phyloP scores from a whole-genome alignment of 1,140 invertebrate species.

The Hesperophylax magnus region DNA sequence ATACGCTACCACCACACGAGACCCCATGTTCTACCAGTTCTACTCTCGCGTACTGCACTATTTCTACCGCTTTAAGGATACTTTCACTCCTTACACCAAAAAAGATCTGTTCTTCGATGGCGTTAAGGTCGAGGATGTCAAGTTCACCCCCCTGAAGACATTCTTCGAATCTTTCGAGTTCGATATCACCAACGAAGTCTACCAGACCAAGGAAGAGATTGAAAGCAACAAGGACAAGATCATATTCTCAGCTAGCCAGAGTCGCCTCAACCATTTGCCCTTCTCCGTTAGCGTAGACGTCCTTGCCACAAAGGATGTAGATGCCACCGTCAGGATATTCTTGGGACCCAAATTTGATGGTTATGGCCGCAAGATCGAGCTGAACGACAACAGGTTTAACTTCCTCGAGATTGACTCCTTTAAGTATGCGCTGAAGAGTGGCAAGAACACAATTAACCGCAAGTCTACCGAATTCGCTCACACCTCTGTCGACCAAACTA shows the following conservation, averaged over 20 bases:
- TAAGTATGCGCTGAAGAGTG: conserved; percentile 73
- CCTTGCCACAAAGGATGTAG: conserved; percentile 43
- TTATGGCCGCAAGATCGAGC: conserved; percentile 70
- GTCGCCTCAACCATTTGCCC: conserved; percentile 60
- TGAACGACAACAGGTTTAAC: conserved; percentile 74
- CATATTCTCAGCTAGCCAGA: conserved; percentile 64
- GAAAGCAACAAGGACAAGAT: conserved; percentile 62
- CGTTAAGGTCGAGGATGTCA: conserved; percentile 75
- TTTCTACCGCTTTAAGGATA: conserved; percentile 69
- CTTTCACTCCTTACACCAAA: conserved; percentile 73
- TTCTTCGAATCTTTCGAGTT: conserved; percentile 81
- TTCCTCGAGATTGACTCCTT: conserved; percentile 80
- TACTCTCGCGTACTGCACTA: conserved; percentile 71
- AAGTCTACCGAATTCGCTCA: conserved; percentile 67
- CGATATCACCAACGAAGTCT: conserved; percentile 77
- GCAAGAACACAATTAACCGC: conserved; percentile 75
- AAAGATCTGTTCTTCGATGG: conserved; percentile 74
- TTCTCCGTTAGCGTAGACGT: conserved; percentile 58
- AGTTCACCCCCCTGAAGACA: conserved; percentile 77
- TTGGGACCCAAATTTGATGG: too few species aligned
- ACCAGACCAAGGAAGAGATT: conserved; percentile 63
- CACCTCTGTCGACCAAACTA: conserved; percentile 69
- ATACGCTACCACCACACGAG: conserved; percentile 74
- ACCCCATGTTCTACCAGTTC: conserved; percentile 79
- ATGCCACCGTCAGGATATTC: too few species aligned